Percentiles rank a stretch among this genome's conserved stretches.
Evolutionary conservation across 2,797 vertebrate species (phyloP).

Genomic region (Betta splendens): DNA sequence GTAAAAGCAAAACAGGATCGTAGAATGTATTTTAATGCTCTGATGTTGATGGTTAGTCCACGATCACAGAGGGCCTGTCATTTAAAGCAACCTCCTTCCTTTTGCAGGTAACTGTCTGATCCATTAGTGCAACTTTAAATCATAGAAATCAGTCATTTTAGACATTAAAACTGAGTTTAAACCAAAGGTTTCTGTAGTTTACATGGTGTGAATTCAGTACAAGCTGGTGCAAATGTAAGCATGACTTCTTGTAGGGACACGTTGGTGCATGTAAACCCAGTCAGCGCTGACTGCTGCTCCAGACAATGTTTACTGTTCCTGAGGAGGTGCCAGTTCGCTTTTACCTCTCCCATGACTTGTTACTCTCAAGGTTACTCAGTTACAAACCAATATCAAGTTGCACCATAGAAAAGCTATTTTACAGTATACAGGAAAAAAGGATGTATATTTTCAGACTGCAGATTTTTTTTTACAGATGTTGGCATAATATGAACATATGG

Average conservation of each 20-base stretch:
- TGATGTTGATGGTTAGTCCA: no score
- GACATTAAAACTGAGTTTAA: background rate
- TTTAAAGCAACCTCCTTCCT: no score
- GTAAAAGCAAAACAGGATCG: constrained; percentile 13
- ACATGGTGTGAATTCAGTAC: background rate
- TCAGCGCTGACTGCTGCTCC: constrained; percentile 30
- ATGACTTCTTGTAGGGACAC: constrained; percentile 28
- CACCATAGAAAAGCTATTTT: constrained; percentile 82
- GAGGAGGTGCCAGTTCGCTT: constrained; percentile 38
- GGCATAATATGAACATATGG: constrained; percentile 71
- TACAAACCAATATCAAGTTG: constrained; percentile 66
- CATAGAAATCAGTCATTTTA: background rate
- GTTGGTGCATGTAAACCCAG: constrained; percentile 50
- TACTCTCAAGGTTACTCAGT: constrained; percentile 68
- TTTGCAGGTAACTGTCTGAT: background rate
- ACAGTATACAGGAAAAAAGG: constrained; percentile 78
- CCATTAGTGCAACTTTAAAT: constrained; percentile 8
- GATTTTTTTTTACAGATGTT: constrained; percentile 80
- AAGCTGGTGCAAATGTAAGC: constrained; percentile 1
- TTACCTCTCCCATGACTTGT: constrained; percentile 61
- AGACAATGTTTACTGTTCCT: constrained; percentile 55
- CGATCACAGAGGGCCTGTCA: no score
- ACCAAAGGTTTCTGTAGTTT: background rate
- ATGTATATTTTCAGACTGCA: constrained; percentile 85
- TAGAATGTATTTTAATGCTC: background rate